Base-by-base conservation (phyloP, 2,113 vertebrate species). In the Larimichthys crocea region DNA sequence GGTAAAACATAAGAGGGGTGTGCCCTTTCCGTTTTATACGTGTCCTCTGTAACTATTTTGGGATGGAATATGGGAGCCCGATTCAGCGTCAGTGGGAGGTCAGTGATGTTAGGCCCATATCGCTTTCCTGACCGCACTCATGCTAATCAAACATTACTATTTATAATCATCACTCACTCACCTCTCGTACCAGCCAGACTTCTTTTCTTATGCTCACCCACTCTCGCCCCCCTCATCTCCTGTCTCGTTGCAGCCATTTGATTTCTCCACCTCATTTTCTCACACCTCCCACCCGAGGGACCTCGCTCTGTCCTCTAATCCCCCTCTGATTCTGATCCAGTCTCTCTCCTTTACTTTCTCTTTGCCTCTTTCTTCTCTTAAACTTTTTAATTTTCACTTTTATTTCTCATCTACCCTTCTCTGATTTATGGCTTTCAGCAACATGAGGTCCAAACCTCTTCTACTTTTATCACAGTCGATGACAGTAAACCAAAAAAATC, bases 81-180 rank as follows among this genome's bases (percentile, higher is more conserved):
- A 49, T 77, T 74, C 66, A 74, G 35, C 5, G 11, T 12, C 26
- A 26, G 8, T 40, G 7, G 35, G 48, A 14, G 79, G 79, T 56
- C 60, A 63, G 66, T 17, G 57, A 65, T 72, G 53, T 49, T 59
- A 10, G 59, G 44, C 31, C 56, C 24, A 1, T 76, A 70, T 89
- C 72, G 1, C 49, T 85, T 88, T 89, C 59, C 61, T 42, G 24
- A 26, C 70, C 35, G n/a, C 50, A 31, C 80, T 74, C 76, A 5
- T 26, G 44, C 61, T 83, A 92, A 88, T 91, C 86, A 91, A 83
- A 87, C 83, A 70, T 82, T 68, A 72, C 89, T 86, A 88, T 86
- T 86, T 87, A 89, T 86, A 86, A 84, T 85, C 53, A 17, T 79
- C 71, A 40, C 65, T 82, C 65, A 69, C n/a, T 72, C 35, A 40